phyloP scores from a whole-genome alignment of 2,113 vertebrate species.

The Tragelaphus scriptus region DNA sequence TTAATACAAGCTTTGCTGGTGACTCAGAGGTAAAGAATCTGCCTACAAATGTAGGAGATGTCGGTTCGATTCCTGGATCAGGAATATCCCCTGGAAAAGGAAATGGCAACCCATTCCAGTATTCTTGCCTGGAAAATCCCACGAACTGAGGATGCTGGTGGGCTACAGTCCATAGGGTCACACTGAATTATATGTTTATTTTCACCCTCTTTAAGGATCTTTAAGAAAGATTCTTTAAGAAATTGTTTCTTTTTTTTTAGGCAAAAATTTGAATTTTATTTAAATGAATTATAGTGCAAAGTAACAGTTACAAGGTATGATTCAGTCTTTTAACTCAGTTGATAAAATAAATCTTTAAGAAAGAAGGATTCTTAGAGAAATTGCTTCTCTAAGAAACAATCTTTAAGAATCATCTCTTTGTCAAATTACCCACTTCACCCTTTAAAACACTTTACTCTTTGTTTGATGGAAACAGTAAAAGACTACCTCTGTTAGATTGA shows the following conservation, averaged over 20 bases:
- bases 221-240: too few relatives aligned
- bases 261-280: background rate
- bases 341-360: too few relatives aligned
- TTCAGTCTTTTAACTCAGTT: background rate
- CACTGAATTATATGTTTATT: background rate
- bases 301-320: background rate
- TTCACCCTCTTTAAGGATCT: background rate
- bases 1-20: background rate
- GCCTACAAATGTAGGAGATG: background rate
- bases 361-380: too few relatives aligned
- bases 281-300: background rate
- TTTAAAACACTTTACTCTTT: background rate
- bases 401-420: background rate
- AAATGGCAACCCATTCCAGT: background rate
- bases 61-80: fast-evolving
- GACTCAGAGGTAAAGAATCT: background rate
- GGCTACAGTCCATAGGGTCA: background rate
- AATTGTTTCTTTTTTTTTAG: background rate
- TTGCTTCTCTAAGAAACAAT: background rate
- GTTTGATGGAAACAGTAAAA: background rate
- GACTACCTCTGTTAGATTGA: background rate
- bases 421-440: background rate
- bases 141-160: background rate
- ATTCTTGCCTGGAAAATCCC: background rate
- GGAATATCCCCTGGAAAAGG: background rate